These are phyloP conservation scores for Myiopsitta monachus DNA, from an alignment of 2,113 vertebrate genomes.

Conservation along the genomic window DNA sequence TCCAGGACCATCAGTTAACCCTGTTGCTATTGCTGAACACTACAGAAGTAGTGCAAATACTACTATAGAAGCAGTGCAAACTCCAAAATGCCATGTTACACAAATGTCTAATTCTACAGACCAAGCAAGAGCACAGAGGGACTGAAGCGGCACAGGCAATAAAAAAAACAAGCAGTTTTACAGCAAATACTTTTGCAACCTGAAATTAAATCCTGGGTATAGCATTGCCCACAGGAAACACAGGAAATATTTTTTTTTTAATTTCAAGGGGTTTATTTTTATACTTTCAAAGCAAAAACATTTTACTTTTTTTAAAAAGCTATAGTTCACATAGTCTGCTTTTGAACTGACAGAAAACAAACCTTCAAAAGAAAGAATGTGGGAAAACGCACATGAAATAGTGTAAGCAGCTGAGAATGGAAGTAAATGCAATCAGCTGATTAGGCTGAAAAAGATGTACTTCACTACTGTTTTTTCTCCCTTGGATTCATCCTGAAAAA, in stretches of 20 bases:
- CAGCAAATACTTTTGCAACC: not conserved
- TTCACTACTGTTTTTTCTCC: not conserved
- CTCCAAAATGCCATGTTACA: not conserved
- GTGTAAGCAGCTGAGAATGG: not conserved
- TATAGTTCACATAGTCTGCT: not conserved
- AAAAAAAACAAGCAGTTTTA: not conserved
- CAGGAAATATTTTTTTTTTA: not conserved
- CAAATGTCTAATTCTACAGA: not conserved
- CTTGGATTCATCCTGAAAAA: not conserved
- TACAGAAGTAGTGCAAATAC: not conserved
- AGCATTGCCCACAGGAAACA: not conserved
- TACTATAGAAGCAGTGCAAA: not conserved
- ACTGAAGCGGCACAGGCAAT: not conserved
- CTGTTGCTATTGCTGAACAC: not conserved
- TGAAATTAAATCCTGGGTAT: not conserved
- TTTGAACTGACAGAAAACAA: not conserved
- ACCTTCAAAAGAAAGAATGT: not conserved
- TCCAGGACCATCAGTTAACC: not conserved
- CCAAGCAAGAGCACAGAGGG: not conserved
- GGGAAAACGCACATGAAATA: rapidly evolving
- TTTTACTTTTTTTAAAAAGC: not conserved
- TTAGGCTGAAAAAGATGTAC: not conserved
- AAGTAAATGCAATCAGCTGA: not conserved
- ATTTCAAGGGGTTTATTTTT: not conserved
- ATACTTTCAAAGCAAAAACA: not conserved